Evolutionary conservation across 2,113 vertebrate genomes (phyloP).

Genomic region (Eurystomus gularis): DNA sequence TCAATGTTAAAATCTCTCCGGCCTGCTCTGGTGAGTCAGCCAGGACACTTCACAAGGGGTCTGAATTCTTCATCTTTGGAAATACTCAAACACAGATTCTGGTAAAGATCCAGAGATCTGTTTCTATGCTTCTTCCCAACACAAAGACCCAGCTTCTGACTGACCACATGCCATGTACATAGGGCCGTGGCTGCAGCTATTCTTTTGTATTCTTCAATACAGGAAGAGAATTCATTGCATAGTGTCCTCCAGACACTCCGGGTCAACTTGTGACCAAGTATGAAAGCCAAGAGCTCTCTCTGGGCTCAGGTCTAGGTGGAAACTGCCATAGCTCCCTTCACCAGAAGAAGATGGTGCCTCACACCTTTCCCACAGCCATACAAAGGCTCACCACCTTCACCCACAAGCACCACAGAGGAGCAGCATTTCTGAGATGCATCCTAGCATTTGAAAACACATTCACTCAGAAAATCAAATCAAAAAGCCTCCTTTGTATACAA

Average conservation of each 20-base stretch:
- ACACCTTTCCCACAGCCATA: not conserved
- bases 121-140: not conserved
- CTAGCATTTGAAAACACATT: not conserved
- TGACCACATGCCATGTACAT: rapidly evolving
- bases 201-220: not conserved
- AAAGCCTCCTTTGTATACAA: not conserved
- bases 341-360: rapidly evolving
- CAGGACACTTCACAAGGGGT: not conserved
- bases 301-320: not conserved
- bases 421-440: not conserved
- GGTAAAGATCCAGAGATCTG: not conserved
- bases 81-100: not conserved
- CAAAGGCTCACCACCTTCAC: not conserved
- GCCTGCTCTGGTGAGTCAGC: not conserved
- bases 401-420: not conserved
- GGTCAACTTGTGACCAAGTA: not conserved
- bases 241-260: not conserved
- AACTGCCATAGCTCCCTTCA: not conserved
- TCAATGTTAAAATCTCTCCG: not conserved
- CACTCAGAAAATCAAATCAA: not conserved
- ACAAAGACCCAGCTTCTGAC: not conserved
- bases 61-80: not conserved
- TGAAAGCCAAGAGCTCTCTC: not conserved
- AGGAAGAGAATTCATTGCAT: not conserved
- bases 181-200: not conserved